These are phyloP conservation scores for Drosophila seclusa DNA, from an alignment of 2,888 invertebrate species.

Conservation along the genomic window DNA sequence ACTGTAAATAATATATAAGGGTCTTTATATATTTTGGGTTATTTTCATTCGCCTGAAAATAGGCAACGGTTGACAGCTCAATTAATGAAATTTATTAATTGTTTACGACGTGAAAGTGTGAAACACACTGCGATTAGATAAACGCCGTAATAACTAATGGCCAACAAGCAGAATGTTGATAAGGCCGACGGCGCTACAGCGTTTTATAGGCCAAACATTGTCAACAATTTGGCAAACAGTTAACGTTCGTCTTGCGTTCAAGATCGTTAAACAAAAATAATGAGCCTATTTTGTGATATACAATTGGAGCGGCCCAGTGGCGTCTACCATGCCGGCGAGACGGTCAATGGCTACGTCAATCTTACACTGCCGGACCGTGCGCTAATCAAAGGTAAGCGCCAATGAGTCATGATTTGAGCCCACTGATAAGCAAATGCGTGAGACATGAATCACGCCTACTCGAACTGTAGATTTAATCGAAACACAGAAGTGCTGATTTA, in stretches of 20 bases:
- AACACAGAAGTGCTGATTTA: neutral
- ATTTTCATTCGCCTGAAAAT: constrained; percentile 27
- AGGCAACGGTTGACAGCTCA: constrained; percentile 23
- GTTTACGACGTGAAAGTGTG: constrained; percentile 39
- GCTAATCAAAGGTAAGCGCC: constrained; percentile 72
- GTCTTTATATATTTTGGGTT: neutral
- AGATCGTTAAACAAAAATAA: constrained; percentile 35
- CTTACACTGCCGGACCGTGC: constrained; percentile 59
- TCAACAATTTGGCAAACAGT: constrained; percentile 51
- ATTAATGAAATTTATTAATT: constrained; percentile 55
- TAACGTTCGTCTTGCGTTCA: constrained; percentile 31
- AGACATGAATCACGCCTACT: constrained; percentile 48
- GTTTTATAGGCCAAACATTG: constrained; percentile 55
- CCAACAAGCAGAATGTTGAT: constrained; percentile 43
- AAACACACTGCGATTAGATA: constrained; percentile 63
- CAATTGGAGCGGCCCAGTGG: constrained; percentile 66
- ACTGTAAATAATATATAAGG: neutral
- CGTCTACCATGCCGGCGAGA: constrained; percentile 73
- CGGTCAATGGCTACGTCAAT: constrained; percentile 65
- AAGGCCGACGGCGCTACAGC: constrained; percentile 35
- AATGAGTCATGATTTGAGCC: constrained; percentile 56
- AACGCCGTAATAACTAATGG: constrained; percentile 37
- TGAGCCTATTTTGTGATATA: constrained; percentile 65
- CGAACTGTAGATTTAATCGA: neutral
- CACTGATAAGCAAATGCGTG: constrained; percentile 13